Evolutionary conservation across 2,888 invertebrate genomes (phyloP).

Genomic region (Eueremaeus valkanovi): DNA sequence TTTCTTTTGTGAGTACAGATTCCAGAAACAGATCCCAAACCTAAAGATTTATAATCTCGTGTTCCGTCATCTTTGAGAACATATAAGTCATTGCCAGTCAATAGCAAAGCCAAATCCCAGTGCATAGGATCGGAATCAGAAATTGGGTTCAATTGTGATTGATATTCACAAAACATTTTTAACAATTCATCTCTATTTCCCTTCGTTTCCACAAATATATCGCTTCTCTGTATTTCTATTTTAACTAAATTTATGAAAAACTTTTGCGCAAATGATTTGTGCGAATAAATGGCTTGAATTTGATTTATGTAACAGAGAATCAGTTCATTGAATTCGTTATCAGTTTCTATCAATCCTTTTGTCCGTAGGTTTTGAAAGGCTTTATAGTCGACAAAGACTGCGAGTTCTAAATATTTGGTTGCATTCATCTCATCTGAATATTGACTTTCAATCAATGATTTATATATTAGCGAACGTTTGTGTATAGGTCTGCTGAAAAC

Average conservation of each 20-base stretch:
- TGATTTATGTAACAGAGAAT: constrained; percentile 73
- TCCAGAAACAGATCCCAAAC: constrained; percentile 73
- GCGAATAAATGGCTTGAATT: constrained; percentile 75
- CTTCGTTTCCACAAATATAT: constrained; percentile 62
- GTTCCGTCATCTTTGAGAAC: constrained; percentile 63
- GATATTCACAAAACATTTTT: constrained; percentile 71
- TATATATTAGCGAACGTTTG: too few relatives aligned
- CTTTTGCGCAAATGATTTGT: constrained; percentile 63
- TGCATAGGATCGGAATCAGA: constrained; percentile 66
- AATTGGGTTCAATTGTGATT: constrained; percentile 63
- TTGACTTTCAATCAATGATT: background rate
- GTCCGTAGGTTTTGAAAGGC: constrained; percentile 66
- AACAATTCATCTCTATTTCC: constrained; percentile 65
- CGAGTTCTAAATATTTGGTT: constrained; percentile 59
- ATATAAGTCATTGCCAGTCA: constrained; percentile 74
- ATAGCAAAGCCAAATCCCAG: constrained; percentile 73
- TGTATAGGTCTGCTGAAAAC: background rate
- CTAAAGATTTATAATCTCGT: constrained; percentile 64
- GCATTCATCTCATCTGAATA: background rate
- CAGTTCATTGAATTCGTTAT: constrained; percentile 67
- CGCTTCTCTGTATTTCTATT: constrained; percentile 65
- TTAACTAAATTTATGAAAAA: constrained; percentile 67
- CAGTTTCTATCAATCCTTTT: constrained; percentile 59
- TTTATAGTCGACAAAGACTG: constrained; percentile 69
- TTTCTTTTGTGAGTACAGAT: constrained; percentile 68